Evolutionary conservation across 2,797 vertebrate genomes (phyloP), one percentile per base, ranked within the genome.

Genomic region (Tokudaia tokunoshimensis): DNA sequence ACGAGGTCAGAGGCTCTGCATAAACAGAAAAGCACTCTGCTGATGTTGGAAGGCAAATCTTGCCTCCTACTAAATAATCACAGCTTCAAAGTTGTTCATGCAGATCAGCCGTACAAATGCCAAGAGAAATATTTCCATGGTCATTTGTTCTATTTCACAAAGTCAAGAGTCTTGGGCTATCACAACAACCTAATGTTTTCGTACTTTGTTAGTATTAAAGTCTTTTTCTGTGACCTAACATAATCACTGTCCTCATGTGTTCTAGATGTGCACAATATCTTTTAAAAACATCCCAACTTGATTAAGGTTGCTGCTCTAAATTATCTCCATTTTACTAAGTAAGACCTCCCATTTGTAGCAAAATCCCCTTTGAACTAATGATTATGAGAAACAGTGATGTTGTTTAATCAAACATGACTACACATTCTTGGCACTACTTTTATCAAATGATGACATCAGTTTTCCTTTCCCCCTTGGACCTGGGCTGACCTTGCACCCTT

Each of bases 81-180:
- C 14, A 95, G 55, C 37, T 59, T 96, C 61, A 94, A 76, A 82
- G 29, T 92, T 94, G 85, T 83, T 96, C 92, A 57, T 76, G 61
- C 79, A 92, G 83, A 92, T 29, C 72, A 96, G 70, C 67, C 24
- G 65, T 55, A 52, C 75, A 94, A 94, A 82, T 44, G 65, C 92
- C 96, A 97, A 97, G 91, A 91, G 95, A 97, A 97, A 95, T 83
- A 96, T 91, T n/a, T 92, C 63, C 75, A 2, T 70, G 70, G 86
- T 95, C 96, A 84, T 94, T 93, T 96, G 76, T 92, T 90, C 87
- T 94, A 29, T 67, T 93, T 91, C 74, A 95, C n/a, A 91, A 91
- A 87, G 57, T 44, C 50, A 94, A 70, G 85, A 87, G 70, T 59
- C 78, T 6, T 65, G 65, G 83, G 59, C 55, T 92, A 74, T 97